A percentile compares a stretch with the other conserved stretches of the same genome.
Evolutionary conservation across 2,797 vertebrate genomes (phyloP).

Genomic region (Dipus sagitta): DNA sequence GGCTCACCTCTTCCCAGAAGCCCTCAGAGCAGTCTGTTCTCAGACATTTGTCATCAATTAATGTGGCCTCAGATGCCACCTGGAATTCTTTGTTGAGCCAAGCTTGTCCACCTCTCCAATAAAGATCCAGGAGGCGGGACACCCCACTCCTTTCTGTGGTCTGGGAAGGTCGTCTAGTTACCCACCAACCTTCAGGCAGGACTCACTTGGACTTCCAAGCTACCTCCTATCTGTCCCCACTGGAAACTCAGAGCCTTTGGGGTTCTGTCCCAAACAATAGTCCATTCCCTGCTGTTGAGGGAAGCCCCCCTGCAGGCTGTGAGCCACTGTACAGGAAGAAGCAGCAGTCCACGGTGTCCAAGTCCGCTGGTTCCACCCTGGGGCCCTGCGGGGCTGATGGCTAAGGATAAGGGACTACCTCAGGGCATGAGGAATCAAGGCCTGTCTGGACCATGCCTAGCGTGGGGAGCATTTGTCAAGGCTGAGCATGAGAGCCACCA

Average conservation of each 20-base stretch:
- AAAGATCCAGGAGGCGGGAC: neutral
- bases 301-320: neutral
- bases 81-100: rapidly evolving
- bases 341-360: neutral
- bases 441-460: too few species aligned
- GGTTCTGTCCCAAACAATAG: neutral
- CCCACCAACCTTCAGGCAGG: neutral
- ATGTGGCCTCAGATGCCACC: neutral
- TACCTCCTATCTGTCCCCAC: too few species aligned
- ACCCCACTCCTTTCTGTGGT: neutral
- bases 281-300: neutral
- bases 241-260: neutral
- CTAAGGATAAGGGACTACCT: too few species aligned
- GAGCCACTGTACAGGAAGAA: too few species aligned
- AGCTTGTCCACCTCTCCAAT: too few species aligned
- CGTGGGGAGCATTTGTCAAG: neutral
- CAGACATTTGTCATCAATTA: neutral
- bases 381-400: neutral
- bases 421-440: rapidly evolving
- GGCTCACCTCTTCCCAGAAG: neutral
- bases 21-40: neutral
- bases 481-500: neutral
- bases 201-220: neutral
- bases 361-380: neutral
- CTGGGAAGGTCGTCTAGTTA: neutral